These are phyloP conservation scores for Pelvicachromis taeniatus DNA, from an alignment of 2,113 vertebrate genomes.

Conservation along the genomic window DNA sequence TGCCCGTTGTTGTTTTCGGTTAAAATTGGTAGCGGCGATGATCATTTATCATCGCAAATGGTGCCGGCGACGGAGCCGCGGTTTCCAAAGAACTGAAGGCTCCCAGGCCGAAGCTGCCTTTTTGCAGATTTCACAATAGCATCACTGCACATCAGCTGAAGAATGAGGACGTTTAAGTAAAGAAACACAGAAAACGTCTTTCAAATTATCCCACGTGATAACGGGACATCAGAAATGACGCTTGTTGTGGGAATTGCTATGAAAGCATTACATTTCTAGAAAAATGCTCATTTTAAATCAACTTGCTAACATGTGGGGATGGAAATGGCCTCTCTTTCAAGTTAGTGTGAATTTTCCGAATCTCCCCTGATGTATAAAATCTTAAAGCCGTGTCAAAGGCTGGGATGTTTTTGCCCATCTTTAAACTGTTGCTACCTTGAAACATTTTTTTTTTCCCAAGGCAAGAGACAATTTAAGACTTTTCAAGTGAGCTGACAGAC, in stretches of 20 bases:
- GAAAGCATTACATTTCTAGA: slow-evolving; percentile 45
- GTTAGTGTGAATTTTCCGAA: not conserved
- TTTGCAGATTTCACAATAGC: not conserved
- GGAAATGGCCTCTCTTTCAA: not conserved
- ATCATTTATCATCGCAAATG: slow-evolving; percentile 25
- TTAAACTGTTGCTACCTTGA: slow-evolving; percentile 10
- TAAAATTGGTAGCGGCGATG: slow-evolving; percentile 29
- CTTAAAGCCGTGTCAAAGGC: not conserved
- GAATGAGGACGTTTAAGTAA: not conserved
- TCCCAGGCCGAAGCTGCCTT: not conserved
- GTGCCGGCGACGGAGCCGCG: not conserved
- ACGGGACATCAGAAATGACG: not conserved
- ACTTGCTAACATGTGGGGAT: slow-evolving; percentile 4
- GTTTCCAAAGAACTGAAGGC: not conserved
- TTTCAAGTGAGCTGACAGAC: not conserved
- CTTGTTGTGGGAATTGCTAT: slow-evolving; percentile 25
- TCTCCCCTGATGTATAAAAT: slow-evolving; percentile 3
- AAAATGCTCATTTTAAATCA: slow-evolving; percentile 47
- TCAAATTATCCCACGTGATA: not conserved
- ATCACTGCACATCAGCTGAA: not conserved
- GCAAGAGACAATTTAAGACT: not conserved
- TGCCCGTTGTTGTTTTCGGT: slow-evolving; percentile 35
- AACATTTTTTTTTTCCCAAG: not conserved
- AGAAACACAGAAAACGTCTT: not conserved
- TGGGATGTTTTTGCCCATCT: not conserved